Percentiles rank a stretch among this genome's conserved stretches.
phyloP scores from a whole-genome alignment of 1,140 invertebrate genomes.

The Bombus pyrosoma region DNA sequence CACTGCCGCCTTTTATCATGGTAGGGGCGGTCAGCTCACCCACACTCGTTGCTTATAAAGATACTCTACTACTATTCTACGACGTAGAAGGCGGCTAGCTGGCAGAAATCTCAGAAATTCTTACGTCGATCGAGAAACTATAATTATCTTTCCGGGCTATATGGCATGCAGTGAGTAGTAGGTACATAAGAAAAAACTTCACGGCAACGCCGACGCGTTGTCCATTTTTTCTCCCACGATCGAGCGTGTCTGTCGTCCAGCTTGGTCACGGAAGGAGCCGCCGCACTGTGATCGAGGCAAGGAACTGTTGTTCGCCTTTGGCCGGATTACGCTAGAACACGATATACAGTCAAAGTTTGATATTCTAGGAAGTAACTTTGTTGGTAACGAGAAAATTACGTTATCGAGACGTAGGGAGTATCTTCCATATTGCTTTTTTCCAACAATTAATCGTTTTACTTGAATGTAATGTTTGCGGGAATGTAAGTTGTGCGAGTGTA shows the following conservation, averaged over 20 bases:
- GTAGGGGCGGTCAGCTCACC: slow-evolving; percentile 54
- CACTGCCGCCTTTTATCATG: background rate
- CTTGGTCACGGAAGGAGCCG: slow-evolving; percentile 35
- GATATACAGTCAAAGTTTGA: background rate
- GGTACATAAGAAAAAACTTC: slow-evolving; percentile 46
- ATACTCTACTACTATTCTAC: slow-evolving; percentile 49
- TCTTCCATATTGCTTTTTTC: background rate
- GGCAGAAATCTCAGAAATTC: slow-evolving; percentile 73
- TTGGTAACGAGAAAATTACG: background rate
- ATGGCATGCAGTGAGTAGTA: slow-evolving; percentile 65
- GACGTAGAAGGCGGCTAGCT: slow-evolving; percentile 41
- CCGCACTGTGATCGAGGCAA: background rate
- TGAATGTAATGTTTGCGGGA: background rate
- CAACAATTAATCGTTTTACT: too few relatives aligned
- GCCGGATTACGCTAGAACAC: background rate
- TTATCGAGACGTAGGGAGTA: background rate
- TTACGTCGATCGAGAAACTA: slow-evolving; percentile 70
- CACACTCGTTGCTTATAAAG: slow-evolving; percentile 51
- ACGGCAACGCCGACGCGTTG: slow-evolving; percentile 1
- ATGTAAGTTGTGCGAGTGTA: background rate
- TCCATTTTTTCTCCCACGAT: slow-evolving; percentile 41
- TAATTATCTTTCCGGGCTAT: slow-evolving; percentile 73
- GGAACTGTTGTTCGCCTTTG: background rate
- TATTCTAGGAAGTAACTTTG: background rate
- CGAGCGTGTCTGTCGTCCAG: slow-evolving; percentile 33